Percentiles rank a stretch among this genome's conserved stretches.
Evolutionary conservation across 2,797 vertebrate genomes (phyloP).

Genomic region (Steatocranus sp.): DNA sequence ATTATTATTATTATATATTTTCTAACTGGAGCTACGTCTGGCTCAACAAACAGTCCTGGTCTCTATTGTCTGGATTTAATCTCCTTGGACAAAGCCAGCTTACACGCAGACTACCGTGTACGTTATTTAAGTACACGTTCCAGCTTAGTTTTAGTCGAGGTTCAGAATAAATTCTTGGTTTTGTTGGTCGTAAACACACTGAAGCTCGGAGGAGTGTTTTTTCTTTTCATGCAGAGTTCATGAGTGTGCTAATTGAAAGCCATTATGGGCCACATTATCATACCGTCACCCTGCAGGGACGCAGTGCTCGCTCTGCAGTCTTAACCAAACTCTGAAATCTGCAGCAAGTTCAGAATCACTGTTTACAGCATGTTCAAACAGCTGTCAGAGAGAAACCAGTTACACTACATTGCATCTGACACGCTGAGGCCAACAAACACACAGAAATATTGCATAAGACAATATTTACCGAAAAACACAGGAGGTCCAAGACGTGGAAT

Average conservation of each 20-base stretch:
- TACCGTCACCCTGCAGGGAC: constrained; percentile 29
- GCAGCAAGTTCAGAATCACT: constrained; percentile 5
- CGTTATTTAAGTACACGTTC: not conserved
- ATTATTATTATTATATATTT: not conserved
- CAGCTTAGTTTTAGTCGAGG: not conserved
- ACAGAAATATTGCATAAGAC: constrained; percentile 11
- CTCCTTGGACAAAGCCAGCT: not conserved
- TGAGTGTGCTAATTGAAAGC: constrained; percentile 54
- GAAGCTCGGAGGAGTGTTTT: not conserved
- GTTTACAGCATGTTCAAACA: constrained; percentile 5
- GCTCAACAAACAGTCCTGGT: not conserved
- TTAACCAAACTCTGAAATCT: constrained; percentile 1
- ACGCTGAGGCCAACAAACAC: not conserved
- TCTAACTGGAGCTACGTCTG: not conserved
- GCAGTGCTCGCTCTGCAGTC: not conserved
- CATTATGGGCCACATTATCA: constrained; percentile 40
- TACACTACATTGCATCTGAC: not conserved
- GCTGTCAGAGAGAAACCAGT: not conserved
- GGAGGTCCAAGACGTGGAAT: not conserved
- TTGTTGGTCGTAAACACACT: not conserved
- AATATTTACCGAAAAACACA: not conserved
- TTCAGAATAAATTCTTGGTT: not conserved
- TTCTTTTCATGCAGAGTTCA: not conserved
- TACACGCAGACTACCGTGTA: not conserved
- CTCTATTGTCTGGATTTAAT: not conserved